Evolutionary conservation across 2,113 vertebrate species (phyloP), one percentile per base, ranked within the genome.

Genomic region (Salvelinus namaycush): DNA sequence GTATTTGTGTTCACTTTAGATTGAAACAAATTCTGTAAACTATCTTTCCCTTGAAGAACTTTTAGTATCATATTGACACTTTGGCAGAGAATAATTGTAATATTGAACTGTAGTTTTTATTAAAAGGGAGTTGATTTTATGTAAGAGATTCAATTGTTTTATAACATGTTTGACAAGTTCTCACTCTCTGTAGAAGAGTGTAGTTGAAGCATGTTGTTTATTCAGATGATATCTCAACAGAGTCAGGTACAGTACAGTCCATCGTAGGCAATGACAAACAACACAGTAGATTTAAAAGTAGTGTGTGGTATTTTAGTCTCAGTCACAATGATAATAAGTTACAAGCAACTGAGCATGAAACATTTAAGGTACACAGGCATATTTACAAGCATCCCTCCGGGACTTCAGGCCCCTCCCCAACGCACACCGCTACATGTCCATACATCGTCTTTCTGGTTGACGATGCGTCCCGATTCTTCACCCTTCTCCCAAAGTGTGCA

Each of bases 301-400:
- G 74, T 81, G 67, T 78, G 84, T 84, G 86, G 75, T 26, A 39
- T 84, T 77, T 14, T 27, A 75, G 5, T 82, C 84, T 90, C 39
- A 12, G 85, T 91, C 88, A 92, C 91, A 91, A 87, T 89, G 62
- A 9, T 44, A 44, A 69, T 89, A 89, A 89, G 87, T 88, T 90
- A 90, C 85, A 92, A 88, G 88, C 73, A 77, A 91, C 87, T 68
- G 87, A 89, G 82, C 64, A 69, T 85, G 85, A 92, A 86, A 88
- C 72, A 81, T 67, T 76, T 78, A 83, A 83, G 80, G 83, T 91
- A 83, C 73, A 78, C 83, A 76, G 79, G 89, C 87, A 80, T 92
- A 92, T 93, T 90, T 93, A 93, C 91, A 93, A 89, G 88, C 84
- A 81, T 82, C 90, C 84, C 83, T 86, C 87, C 16, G 26, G 83